Percentiles rank a stretch among this genome's conserved stretches.
Conservation (phyloP, 2,797 vertebrate species). For the Clarias pachynema region DNA sequence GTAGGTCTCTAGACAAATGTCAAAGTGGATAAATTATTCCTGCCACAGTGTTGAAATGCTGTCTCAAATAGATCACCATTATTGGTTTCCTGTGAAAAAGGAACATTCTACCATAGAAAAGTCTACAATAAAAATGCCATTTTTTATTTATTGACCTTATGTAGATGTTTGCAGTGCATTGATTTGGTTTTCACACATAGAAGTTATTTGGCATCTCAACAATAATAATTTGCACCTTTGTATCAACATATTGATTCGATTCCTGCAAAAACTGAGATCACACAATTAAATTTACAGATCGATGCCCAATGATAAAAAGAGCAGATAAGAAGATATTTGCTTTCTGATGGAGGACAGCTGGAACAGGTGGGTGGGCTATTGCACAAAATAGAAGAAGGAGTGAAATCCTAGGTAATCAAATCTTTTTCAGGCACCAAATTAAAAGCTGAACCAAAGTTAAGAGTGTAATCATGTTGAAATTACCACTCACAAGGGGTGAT, state of each 20-base stretch:
- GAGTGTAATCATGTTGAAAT: slow-evolving; percentile 8
- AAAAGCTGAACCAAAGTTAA: background rate
- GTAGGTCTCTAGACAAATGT: background rate
- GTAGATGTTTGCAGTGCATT: background rate
- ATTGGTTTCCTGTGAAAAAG: background rate
- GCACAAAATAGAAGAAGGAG: background rate
- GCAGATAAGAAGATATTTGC: background rate
- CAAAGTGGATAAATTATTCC: background rate
- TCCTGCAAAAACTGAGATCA: background rate
- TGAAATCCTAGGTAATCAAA: background rate
- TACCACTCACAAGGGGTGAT: background rate
- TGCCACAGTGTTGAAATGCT: background rate
- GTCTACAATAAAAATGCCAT: background rate
- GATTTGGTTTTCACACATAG: background rate
- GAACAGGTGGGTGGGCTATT: background rate
- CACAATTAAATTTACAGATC: background rate
- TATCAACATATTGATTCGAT: background rate
- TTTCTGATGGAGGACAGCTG: background rate
- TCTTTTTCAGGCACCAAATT: background rate
- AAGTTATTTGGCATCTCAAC: slow-evolving; percentile 1
- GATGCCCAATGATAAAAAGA: background rate
- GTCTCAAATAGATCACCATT: background rate
- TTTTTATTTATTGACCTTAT: background rate
- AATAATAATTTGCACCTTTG: background rate
- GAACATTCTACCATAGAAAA: background rate